Percentiles rank a stretch among this genome's conserved stretches.
Conservation (phyloP, 1,140 invertebrate species). For the Philotrypesis tridentata region DNA sequence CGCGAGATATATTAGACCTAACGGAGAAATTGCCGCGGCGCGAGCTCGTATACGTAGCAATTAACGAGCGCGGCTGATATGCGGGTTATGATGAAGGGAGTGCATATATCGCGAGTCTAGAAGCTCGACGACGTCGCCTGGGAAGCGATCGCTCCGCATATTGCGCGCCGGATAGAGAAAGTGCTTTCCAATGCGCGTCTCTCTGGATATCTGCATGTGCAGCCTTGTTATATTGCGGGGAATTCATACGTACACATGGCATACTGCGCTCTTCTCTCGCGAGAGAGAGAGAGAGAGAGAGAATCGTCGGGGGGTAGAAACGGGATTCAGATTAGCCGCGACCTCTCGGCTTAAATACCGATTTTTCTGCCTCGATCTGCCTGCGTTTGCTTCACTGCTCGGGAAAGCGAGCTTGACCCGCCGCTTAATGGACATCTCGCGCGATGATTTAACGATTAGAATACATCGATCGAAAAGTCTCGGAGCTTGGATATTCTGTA, state of each 20-base stretch:
- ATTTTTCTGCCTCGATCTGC: too few species aligned
- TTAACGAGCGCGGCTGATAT: conserved; percentile 27
- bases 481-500: too few species aligned
- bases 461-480: background rate
- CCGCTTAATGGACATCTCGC: too few species aligned
- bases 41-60: background rate
- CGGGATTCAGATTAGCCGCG: background rate
- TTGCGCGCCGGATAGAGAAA: background rate
- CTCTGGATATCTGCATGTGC: conserved; percentile 27
- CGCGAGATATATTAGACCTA: too few species aligned
- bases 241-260: too few species aligned
- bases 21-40: too few species aligned
- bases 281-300: background rate
- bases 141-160: background rate
- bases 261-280: too few species aligned
- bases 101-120: too few species aligned
- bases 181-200: too few species aligned
- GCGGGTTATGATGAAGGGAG: conserved; percentile 35
- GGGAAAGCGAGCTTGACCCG: background rate
- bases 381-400: background rate
- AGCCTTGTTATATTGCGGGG: background rate
- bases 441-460: background rate
- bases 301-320: background rate
- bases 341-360: background rate
- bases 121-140: background rate